phyloP scores from a whole-genome alignment of 1,140 invertebrate genomes.

The Brachionus paranguensis region DNA sequence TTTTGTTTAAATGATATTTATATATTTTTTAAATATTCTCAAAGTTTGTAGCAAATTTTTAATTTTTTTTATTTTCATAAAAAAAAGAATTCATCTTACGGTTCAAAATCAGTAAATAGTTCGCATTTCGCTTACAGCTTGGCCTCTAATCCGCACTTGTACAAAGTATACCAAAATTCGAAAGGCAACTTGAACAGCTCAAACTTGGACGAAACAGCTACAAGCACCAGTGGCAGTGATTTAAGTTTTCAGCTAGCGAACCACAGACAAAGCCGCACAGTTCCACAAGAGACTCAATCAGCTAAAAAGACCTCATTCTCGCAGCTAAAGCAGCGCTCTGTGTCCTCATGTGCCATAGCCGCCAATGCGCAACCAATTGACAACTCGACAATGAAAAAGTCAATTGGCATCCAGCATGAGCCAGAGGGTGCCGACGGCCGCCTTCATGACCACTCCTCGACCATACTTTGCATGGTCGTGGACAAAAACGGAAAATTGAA shows the following conservation, averaged over 20 bases:
- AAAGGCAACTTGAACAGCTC: not conserved
- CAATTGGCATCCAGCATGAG: conserved; percentile 24
- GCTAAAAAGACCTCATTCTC: conserved; percentile 33
- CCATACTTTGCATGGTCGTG: conserved; percentile 30
- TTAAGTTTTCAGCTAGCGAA: not conserved
- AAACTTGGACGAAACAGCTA: not conserved
- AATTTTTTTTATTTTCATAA: not conserved
- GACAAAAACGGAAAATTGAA: conserved; percentile 8
- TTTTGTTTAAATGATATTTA: not conserved
- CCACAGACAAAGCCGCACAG: not conserved
- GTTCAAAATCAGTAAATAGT: conserved; percentile 7
- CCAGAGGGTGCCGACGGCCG: not conserved
- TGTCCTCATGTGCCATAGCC: conserved; percentile 9
- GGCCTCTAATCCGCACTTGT: not conserved
- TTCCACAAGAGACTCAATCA: not conserved
- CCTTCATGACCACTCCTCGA: not conserved
- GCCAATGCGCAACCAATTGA: not conserved
- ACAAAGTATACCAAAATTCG: conserved; percentile 29
- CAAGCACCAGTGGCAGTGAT: conserved; percentile 1
- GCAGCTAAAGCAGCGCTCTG: not conserved
- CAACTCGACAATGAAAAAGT: conserved; percentile 18
- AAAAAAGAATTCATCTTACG: not conserved
- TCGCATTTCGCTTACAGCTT: not conserved
- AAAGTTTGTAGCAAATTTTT: not conserved
- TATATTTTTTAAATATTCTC: not conserved